Conservation (phyloP, 2,888 invertebrate genomes). For the Tillus elongatus region DNA sequence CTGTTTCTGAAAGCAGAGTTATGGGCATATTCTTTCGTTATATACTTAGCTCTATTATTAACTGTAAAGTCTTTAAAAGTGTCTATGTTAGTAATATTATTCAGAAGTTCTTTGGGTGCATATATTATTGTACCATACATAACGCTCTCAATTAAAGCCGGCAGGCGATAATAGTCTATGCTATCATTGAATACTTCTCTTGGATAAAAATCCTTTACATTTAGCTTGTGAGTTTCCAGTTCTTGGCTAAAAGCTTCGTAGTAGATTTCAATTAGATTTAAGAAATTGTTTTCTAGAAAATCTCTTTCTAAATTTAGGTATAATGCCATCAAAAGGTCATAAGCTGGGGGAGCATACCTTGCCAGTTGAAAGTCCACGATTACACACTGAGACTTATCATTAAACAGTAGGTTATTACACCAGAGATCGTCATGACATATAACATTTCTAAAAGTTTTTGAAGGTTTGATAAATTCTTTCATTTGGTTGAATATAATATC, state of each 20-base stretch:
- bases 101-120: constrained; percentile 45
- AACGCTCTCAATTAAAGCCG: constrained; percentile 48
- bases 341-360: constrained; percentile 54
- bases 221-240: constrained; percentile 39
- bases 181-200: constrained; percentile 42
- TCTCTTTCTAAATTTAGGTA: constrained; percentile 46
- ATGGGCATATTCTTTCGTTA: constrained; percentile 46
- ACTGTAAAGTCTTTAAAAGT: constrained; percentile 50
- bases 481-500: constrained; percentile 18
- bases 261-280: constrained; percentile 48
- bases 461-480: constrained; percentile 28
- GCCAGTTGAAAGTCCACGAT: constrained; percentile 63
- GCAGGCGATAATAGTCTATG: constrained; percentile 44
- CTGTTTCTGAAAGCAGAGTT: constrained; percentile 45
- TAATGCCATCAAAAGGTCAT: constrained; percentile 52
- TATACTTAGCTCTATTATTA: constrained; percentile 46
- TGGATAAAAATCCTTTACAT: constrained; percentile 40
- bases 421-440: constrained; percentile 55
- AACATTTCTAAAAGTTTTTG: constrained; percentile 43
- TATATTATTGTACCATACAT: constrained; percentile 48
- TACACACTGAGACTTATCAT: constrained; percentile 42
- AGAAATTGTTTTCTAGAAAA: constrained; percentile 45
- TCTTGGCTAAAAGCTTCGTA: constrained; percentile 43
- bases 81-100: constrained; percentile 42
- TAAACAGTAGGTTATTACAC: constrained; percentile 56